Evolutionary conservation across 2,888 invertebrate species (phyloP).

Genomic region (Gastracanthus pulcherrimus): DNA sequence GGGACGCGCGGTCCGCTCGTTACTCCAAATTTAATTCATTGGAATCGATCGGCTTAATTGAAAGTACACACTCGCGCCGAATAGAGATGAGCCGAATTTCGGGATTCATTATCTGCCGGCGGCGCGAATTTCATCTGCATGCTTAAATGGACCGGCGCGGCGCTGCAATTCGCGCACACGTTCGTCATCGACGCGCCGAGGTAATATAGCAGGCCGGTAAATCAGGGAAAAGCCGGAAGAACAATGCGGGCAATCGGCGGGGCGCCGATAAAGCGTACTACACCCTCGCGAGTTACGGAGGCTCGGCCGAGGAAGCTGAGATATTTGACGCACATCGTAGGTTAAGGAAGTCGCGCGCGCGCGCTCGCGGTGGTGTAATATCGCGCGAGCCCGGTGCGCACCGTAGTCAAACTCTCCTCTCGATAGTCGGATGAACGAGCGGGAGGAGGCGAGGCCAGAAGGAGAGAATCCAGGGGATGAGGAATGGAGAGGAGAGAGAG

Average conservation of each 20-base stretch:
- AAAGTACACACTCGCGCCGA: slow-evolving; percentile 15
- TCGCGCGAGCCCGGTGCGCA: not conserved
- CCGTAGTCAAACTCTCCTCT: slow-evolving; percentile 28
- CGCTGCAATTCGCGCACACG: no score
- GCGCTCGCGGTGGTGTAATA: not conserved
- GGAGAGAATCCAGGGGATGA: slow-evolving; percentile 48
- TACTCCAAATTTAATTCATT: slow-evolving; percentile 41
- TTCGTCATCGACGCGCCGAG: slow-evolving; percentile 10
- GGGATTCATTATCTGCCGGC: slow-evolving; percentile 27
- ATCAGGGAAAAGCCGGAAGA: slow-evolving; percentile 10
- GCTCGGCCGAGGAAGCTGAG: not conserved
- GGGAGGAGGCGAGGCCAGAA: slow-evolving; percentile 52
- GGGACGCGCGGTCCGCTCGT: slow-evolving; percentile 5
- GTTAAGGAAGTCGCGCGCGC: not conserved
- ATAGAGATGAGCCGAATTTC: slow-evolving; percentile 17
- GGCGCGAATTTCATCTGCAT: slow-evolving; percentile 42
- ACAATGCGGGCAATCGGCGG: slow-evolving; percentile 11
- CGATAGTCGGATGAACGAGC: not conserved
- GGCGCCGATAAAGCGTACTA: no score
- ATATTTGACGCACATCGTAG: slow-evolving; percentile 24
- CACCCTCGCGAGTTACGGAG: no score
- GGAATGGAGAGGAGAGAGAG: slow-evolving; percentile 45
- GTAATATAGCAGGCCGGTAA: not conserved
- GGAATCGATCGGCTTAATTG: slow-evolving; percentile 42
- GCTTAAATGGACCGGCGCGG: not conserved